Base-by-base conservation (phyloP, 2,113 vertebrate species). In the Cheirogaleus medius region DNA sequence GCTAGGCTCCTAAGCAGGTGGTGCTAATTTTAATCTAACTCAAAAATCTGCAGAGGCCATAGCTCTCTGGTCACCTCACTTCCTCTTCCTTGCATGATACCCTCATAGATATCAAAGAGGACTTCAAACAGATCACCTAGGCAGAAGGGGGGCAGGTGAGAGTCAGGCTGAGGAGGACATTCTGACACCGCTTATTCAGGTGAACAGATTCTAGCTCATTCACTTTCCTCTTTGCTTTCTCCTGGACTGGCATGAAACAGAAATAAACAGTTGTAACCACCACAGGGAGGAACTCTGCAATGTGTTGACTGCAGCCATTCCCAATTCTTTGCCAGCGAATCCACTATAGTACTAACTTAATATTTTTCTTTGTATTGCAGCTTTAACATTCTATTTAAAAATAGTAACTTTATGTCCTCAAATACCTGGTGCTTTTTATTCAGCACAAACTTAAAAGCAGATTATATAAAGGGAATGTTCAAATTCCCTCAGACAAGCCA, bases 201-300 rank as follows among this genome's bases (percentile, higher is more conserved):
- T n/a, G 7, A 96, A 97, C 27, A 56, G 93, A 96, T 97, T 98
- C 80, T 73, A 92, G 94, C 81, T 97, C 88, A 74, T 98, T 91
- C 81, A 97, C 76, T 97, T 97, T 97, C 97, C 49, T 95, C 89
- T 95, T 44, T 93, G 95, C 5, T 49, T 94, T 97, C 90, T 47
- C 15, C 56, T 97, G 11, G 92, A 97, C 77, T 98, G 78, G 84
- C 97, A 84, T 63, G 90, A 97, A 97, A 97, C 52, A 93, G 97
- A 98, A 98, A 97, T 90, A 91, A 98, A 97, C 89, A 98, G 96
- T 85, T 97, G 94, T 94, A 92, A 95, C 87, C 87, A 95, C 97
- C 85, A 90, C 66, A 17, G 97, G 87, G 80, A 98, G 95, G 97
- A 97, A 95, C 8, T 77, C 90, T 88, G 92, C 56, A 96, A 97